Percentiles rank a stretch among this genome's conserved stretches.
phyloP scores from a whole-genome alignment of 2,797 vertebrate genomes.

The Pygocentrus nattereri region DNA sequence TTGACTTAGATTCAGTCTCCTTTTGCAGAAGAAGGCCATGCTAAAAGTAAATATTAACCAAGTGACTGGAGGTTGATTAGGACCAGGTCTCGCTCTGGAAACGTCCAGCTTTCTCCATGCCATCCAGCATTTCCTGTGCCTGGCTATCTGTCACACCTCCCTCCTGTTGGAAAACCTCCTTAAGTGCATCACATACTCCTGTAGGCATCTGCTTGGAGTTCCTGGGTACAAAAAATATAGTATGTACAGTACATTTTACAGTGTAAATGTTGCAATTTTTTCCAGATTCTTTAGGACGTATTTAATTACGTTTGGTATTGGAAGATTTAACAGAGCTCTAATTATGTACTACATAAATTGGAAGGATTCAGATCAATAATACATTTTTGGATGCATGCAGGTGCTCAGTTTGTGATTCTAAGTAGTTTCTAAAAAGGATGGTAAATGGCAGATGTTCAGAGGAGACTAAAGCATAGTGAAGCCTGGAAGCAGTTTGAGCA shows the following conservation, averaged over 20 bases:
- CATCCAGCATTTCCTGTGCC: slow-evolving; percentile 79
- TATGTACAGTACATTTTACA: background rate
- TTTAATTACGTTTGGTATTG: too few species aligned
- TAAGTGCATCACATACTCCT: slow-evolving; percentile 83
- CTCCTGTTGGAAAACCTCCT: slow-evolving; percentile 76
- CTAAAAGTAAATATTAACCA: background rate
- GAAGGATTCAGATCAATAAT: too few species aligned
- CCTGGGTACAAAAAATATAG: slow-evolving; percentile 65
- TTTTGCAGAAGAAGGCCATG: background rate
- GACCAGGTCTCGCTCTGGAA: slow-evolving; percentile 96
- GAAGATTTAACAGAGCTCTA: too few species aligned
- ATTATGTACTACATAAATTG: too few species aligned
- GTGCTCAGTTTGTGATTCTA: too few species aligned
- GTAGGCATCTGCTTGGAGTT: slow-evolving; percentile 91
- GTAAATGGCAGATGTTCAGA: too few species aligned
- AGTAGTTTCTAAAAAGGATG: too few species aligned
- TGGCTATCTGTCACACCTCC: slow-evolving; percentile 79
- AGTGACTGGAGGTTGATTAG: slow-evolving; percentile 63
- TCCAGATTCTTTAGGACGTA: too few species aligned
- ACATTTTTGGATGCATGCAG: too few species aligned
- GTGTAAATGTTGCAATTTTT: background rate
- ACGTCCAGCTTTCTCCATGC: slow-evolving; percentile 81
- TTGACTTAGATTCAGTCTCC: background rate
- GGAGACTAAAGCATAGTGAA: too few species aligned
- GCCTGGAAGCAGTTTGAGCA: too few species aligned